A percentile compares a stretch with the other conserved stretches of the same genome.
These are phyloP conservation scores for Hystrix brachyura DNA, from an alignment of 2,113 vertebrate species.

Conservation along the genomic window DNA sequence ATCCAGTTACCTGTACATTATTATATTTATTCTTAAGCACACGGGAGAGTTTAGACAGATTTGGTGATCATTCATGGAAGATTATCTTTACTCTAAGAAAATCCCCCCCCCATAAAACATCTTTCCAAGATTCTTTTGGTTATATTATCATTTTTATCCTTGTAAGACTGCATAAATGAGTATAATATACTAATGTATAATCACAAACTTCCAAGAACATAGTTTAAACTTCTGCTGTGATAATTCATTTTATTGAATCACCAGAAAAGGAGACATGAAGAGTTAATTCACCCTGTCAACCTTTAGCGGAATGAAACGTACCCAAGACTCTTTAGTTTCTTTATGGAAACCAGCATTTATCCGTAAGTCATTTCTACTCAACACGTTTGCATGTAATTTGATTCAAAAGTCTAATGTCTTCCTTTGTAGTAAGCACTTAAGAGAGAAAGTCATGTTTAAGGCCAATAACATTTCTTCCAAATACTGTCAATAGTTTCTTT, in stretches of 20 bases:
- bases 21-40: constrained; percentile 17
- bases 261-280: constrained; percentile 35
- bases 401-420: constrained; percentile 28
- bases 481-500: constrained; percentile 43
- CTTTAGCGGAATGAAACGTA: background rate
- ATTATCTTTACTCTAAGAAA: constrained; percentile 35
- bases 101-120: background rate
- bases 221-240: constrained; percentile 25
- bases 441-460: constrained; percentile 46
- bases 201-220: background rate
- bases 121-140: constrained; percentile 19
- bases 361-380: background rate
- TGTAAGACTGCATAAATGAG: background rate
- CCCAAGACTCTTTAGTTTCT: constrained; percentile 6
- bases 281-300: constrained; percentile 7
- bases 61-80: background rate
- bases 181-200: constrained; percentile 20
- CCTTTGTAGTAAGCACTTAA: constrained; percentile 6
- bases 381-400: background rate
- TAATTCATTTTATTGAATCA: constrained; percentile 32
- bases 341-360: constrained; percentile 42
- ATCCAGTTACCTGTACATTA: background rate
- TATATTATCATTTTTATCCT: constrained; percentile 12
- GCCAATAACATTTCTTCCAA: constrained; percentile 53
- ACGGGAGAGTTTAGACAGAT: background rate